A percentile compares a stretch with the other conserved stretches of the same genome.
These are phyloP conservation scores for Daboia siamensis DNA, from an alignment of 2,113 vertebrate genomes.

Conservation along the genomic window DNA sequence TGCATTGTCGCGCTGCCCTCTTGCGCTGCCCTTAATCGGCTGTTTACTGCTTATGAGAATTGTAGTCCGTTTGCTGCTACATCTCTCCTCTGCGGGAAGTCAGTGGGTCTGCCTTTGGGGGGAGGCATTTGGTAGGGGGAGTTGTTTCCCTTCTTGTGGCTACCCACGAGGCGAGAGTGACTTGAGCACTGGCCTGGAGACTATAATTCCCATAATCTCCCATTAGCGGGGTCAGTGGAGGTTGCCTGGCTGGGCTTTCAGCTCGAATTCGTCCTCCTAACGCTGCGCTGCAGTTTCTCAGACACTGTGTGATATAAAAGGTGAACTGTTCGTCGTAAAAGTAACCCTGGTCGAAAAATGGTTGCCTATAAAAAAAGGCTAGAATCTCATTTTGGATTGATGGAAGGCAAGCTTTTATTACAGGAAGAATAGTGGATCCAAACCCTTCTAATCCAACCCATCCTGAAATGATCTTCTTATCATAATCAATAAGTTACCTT, in stretches of 20 bases:
- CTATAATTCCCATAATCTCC: neutral
- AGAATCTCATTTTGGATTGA: neutral
- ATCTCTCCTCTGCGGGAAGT: neutral
- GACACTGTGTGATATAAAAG: neutral
- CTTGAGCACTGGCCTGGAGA: neutral
- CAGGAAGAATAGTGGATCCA: neutral
- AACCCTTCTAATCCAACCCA: neutral
- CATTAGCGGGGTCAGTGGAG: neutral
- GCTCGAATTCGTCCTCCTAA: neutral
- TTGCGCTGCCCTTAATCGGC: too few species aligned
- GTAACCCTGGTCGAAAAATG: neutral
- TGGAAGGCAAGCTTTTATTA: neutral
- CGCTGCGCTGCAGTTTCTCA: neutral
- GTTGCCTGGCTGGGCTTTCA: neutral
- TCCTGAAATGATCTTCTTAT: neutral
- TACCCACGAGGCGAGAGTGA: neutral
- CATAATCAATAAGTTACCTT: neutral
- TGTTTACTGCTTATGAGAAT: neutral
- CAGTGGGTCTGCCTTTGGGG: neutral
- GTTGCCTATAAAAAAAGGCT: neutral
- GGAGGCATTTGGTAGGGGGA: neutral
- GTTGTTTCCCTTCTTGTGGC: neutral
- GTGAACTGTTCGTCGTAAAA: neutral
- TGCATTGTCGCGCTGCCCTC: neutral
- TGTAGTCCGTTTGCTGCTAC: neutral